Conservation (phyloP, 2,113 vertebrate genomes). For the Salvelinus sp. region DNA sequence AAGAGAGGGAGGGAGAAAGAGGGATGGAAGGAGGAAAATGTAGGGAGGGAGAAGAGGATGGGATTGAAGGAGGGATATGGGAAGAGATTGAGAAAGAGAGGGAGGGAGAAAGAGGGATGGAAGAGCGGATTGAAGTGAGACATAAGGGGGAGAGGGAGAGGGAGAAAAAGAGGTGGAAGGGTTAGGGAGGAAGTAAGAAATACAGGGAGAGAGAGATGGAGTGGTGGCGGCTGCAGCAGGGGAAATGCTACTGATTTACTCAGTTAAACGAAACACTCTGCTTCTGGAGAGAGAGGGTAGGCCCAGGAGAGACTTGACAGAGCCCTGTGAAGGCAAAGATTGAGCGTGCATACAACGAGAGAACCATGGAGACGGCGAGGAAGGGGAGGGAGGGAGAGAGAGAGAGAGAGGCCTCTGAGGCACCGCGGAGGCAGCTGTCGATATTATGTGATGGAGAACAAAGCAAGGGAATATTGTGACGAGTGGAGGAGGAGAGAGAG, state of each 20-base stretch:
- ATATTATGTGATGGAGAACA: constrained; percentile 5
- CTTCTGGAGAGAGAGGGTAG: constrained; percentile 51
- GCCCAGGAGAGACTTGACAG: constrained; percentile 43
- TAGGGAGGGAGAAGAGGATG: constrained; percentile 9
- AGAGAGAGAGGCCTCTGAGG: background rate
- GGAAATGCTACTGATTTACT: constrained; percentile 46
- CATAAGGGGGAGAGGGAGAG: background rate
- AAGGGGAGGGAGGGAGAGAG: background rate
- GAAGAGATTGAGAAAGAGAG: background rate
- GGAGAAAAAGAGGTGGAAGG: constrained; percentile 11
- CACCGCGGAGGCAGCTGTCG: background rate
- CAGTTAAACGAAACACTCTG: constrained; percentile 8
- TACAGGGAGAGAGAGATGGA: constrained; percentile 8
- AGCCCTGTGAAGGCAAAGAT: constrained; percentile 21
- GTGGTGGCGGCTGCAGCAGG: constrained; percentile 25
- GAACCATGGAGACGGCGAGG: background rate
- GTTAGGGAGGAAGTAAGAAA: constrained; percentile 2
- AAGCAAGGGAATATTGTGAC: background rate
- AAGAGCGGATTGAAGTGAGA: background rate
- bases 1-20: background rate
- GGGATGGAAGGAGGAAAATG: background rate
- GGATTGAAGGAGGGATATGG: background rate
- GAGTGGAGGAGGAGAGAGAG: background rate
- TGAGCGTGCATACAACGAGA: constrained; percentile 2
- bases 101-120: background rate